Percentiles rank a stretch among this genome's conserved stretches.
These are phyloP conservation scores for Malurus elegans DNA, from an alignment of 2,113 vertebrate species.

Conservation along the genomic window DNA sequence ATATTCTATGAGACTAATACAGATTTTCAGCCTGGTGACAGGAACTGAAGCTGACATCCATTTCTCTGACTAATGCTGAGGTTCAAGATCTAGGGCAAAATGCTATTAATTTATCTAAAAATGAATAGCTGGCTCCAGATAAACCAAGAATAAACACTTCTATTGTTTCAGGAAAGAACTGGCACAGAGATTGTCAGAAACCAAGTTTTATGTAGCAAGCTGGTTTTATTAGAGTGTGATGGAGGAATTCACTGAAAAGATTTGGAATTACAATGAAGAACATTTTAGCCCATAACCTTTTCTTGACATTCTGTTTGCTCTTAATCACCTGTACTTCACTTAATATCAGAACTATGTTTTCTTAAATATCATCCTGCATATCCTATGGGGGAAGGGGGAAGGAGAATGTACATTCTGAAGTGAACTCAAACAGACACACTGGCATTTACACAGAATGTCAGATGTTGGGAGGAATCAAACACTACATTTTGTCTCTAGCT, in stretches of 20 bases:
- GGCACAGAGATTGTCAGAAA: not conserved
- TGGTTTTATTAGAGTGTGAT: not conserved
- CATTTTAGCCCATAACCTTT: constrained; percentile 39
- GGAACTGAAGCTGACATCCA: not conserved
- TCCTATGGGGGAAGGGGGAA: not conserved
- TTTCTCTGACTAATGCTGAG: not conserved
- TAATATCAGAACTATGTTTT: constrained; percentile 2
- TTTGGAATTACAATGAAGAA: not conserved
- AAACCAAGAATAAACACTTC: not conserved
- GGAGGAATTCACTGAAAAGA: not conserved
- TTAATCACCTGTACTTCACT: constrained; percentile 22
- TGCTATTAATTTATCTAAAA: not conserved
- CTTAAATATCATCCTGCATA: constrained; percentile 34
- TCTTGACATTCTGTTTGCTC: constrained; percentile 36
- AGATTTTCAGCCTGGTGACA: not conserved
- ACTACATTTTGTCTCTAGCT: not conserved
- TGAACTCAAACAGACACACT: not conserved
- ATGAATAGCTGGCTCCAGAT: not conserved
- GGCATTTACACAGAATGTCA: constrained; percentile 41
- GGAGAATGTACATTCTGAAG: not conserved
- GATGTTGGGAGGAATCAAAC: constrained; percentile 17
- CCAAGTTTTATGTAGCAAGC: not conserved
- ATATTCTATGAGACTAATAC: not conserved
- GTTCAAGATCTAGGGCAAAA: not conserved
- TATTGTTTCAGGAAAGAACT: not conserved